These are phyloP conservation scores for Rhinatrema bivittatum DNA, from an alignment of 2,797 vertebrate species.

Conservation along the genomic window DNA sequence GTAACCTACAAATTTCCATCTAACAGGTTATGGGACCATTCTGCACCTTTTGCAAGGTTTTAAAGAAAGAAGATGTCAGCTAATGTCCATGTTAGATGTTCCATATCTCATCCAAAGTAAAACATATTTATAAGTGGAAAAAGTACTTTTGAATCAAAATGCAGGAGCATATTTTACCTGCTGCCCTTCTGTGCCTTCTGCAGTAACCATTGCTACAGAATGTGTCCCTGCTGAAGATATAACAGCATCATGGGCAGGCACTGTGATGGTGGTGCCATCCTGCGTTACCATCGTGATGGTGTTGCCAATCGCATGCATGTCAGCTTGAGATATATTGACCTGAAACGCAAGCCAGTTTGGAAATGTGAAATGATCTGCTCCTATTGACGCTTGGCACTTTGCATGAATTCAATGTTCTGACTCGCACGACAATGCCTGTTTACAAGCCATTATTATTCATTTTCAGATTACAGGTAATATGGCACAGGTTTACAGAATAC, in stretches of 20 bases:
- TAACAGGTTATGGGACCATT: too few species aligned
- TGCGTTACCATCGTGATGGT: slow-evolving; percentile 98
- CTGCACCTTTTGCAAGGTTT: too few species aligned
- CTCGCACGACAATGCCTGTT: neutral
- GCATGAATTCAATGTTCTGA: neutral
- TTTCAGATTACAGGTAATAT: neutral
- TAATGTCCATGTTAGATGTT: slow-evolving; percentile 1
- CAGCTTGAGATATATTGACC: slow-evolving; percentile 92
- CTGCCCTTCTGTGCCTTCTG: slow-evolving; percentile 83
- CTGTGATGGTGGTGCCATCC: slow-evolving; percentile 94
- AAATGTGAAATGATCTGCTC: neutral
- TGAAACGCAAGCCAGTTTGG: slow-evolving; percentile 42
- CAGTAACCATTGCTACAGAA: slow-evolving; percentile 90
- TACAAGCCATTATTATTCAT: neutral
- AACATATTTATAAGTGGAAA: too few species aligned
- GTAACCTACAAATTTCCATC: too few species aligned
- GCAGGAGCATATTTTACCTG: too few species aligned
- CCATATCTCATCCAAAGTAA: too few species aligned
- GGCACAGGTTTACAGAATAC: neutral
- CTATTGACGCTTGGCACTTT: neutral
- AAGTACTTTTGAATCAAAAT: too few species aligned
- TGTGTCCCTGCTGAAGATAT: slow-evolving; percentile 79
- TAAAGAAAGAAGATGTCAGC: too few species aligned
- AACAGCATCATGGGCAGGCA: slow-evolving; percentile 85
- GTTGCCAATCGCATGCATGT: slow-evolving; percentile 88